These are phyloP conservation scores for Linnaemya tessellans DNA, from an alignment of 2,888 invertebrate species.

Conservation along the genomic window DNA sequence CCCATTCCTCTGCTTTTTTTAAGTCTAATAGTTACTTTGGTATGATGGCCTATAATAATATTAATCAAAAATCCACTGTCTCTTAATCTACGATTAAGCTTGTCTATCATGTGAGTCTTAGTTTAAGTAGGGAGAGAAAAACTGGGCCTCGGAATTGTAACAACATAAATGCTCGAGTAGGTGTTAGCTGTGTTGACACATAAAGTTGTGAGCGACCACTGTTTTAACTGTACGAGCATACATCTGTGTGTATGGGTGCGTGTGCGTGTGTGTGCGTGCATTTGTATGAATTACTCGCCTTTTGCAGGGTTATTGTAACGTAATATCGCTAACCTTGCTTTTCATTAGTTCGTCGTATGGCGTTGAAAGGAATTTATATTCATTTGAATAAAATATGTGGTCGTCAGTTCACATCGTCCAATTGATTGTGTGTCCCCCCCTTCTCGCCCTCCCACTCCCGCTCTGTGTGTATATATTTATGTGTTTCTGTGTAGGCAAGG, in stretches of 20 bases:
- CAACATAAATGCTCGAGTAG: slow-evolving; percentile 24
- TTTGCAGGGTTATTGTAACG: slow-evolving; percentile 26
- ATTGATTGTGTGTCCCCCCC: not conserved
- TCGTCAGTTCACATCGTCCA: not conserved
- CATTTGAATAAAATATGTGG: slow-evolving; percentile 16
- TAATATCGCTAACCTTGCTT: slow-evolving; percentile 53
- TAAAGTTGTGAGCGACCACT: slow-evolving; percentile 1
- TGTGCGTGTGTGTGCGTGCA: not conserved
- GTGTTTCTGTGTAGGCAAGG: not conserved
- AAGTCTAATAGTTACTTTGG: too few relatives aligned
- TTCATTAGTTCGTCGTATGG: slow-evolving; percentile 2
- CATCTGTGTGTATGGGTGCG: not conserved
- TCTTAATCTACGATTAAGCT: too few relatives aligned
- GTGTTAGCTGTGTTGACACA: slow-evolving; percentile 23
- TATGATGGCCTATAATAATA: too few relatives aligned
- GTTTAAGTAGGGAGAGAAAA: not conserved
- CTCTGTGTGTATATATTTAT: not conserved
- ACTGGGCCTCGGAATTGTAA: not conserved
- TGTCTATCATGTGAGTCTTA: not conserved
- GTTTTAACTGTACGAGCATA: not conserved
- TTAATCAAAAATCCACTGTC: too few relatives aligned
- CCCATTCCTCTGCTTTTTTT: too few relatives aligned
- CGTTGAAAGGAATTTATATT: slow-evolving; percentile 27
- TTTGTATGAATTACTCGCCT: too few relatives aligned
- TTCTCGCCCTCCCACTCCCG: too few relatives aligned